Evolutionary conservation across 1,140 invertebrate genomes (phyloP).

Genomic region (Hycleus phaleratus): DNA sequence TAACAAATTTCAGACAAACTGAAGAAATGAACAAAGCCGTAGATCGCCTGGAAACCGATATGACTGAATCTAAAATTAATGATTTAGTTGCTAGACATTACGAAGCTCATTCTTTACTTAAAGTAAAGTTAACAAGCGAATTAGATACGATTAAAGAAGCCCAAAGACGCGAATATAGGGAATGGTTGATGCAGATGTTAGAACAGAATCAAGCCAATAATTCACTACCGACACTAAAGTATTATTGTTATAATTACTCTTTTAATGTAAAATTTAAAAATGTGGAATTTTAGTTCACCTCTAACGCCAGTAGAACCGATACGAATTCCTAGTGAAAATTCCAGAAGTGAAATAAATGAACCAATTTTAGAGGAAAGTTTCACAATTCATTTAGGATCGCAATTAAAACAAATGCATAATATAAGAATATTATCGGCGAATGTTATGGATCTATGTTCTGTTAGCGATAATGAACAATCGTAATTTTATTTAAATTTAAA

Average conservation of each 20-base stretch:
- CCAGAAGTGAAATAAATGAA: slow-evolving; percentile 29
- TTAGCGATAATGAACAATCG: slow-evolving; percentile 50
- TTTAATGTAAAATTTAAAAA: slow-evolving; percentile 1
- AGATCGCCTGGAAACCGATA: slow-evolving; percentile 54
- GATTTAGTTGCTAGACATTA: slow-evolving; percentile 67
- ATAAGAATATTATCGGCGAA: slow-evolving; percentile 82
- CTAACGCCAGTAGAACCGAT: slow-evolving; percentile 22
- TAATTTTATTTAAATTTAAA: slow-evolving; percentile 22
- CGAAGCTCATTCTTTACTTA: slow-evolving; percentile 64
- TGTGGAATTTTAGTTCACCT: slow-evolving; percentile 27
- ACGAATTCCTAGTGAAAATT: background rate
- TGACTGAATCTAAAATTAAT: slow-evolving; percentile 70
- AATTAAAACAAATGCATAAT: slow-evolving; percentile 98
- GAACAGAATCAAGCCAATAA: slow-evolving; percentile 56
- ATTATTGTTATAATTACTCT: background rate
- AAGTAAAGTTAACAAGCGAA: slow-evolving; percentile 64
- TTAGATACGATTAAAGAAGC: slow-evolving; percentile 66
- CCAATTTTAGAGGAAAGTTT: slow-evolving; percentile 83
- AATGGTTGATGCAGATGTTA: slow-evolving; percentile 71
- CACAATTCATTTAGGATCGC: slow-evolving; percentile 93
- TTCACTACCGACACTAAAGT: slow-evolving; percentile 47
- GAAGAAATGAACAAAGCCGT: slow-evolving; percentile 72
- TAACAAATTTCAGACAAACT: slow-evolving; percentile 43
- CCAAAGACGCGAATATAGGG: slow-evolving; percentile 70
- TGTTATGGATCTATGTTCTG: slow-evolving; percentile 76